A percentile compares a stretch with the other conserved stretches of the same genome.
Evolutionary conservation across 2,113 vertebrate genomes (phyloP).

Genomic region (Anarhynchus alexandrinus): DNA sequence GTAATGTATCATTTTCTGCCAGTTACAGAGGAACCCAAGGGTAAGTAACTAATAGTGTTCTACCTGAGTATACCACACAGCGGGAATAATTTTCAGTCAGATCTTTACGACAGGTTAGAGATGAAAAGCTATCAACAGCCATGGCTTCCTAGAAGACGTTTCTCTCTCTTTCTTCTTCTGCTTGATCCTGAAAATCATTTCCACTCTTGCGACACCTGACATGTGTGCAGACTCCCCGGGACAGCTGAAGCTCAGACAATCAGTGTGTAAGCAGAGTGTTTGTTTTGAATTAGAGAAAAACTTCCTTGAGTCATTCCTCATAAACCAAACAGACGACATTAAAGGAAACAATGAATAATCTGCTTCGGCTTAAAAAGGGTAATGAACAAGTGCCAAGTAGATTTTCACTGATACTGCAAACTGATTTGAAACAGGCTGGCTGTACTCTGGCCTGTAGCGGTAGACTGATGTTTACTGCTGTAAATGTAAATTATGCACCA

Average conservation of each 20-base stretch:
- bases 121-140: neutral
- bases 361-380: slow-evolving; percentile 47
- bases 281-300: slow-evolving; percentile 61
- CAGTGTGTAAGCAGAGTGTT: slow-evolving; percentile 7
- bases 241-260: neutral
- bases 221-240: neutral
- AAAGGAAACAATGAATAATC: slow-evolving; percentile 67
- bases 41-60: neutral
- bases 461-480: neutral
- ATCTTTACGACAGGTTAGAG: neutral
- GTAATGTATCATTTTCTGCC: neutral
- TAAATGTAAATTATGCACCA: neutral
- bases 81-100: neutral
- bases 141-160: neutral
- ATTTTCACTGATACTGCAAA: slow-evolving; percentile 43
- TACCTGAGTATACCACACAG: neutral
- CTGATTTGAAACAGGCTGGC: slow-evolving; percentile 59
- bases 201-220: neutral
- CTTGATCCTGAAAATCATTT: neutral
- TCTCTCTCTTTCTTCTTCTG: neutral
- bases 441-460: neutral
- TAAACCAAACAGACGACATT: slow-evolving; percentile 48
- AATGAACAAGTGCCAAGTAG: slow-evolving; percentile 44
- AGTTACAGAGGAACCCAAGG: neutral
- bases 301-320: slow-evolving; percentile 54